Conservation (phyloP, 1,140 invertebrate genomes). For the Forficula auricularia region DNA sequence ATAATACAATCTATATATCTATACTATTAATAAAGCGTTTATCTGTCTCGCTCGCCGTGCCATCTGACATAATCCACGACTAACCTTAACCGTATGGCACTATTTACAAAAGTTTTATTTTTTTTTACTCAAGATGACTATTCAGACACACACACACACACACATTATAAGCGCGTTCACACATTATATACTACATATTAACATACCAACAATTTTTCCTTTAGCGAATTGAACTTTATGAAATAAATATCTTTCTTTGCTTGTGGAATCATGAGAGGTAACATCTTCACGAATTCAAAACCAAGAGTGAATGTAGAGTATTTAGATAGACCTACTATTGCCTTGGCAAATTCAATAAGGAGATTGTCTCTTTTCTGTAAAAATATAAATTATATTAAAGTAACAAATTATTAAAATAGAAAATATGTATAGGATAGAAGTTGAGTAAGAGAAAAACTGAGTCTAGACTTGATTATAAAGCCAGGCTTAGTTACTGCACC, state of each 20-base stretch:
- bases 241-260: constrained; percentile 19
- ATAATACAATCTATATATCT: too few species aligned
- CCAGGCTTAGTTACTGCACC: too few species aligned
- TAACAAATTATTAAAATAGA: too few species aligned
- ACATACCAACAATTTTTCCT: constrained; percentile 24
- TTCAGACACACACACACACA: background rate
- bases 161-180: background rate
- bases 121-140: background rate
- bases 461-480: too few species aligned
- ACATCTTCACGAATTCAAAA: constrained; percentile 22
- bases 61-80: background rate
- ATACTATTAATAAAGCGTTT: background rate
- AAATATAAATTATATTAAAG: too few species aligned
- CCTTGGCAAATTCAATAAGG: constrained; percentile 26
- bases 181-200: background rate
- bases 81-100: background rate
- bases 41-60: background rate
- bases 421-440: too few species aligned
- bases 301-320: constrained; percentile 25
- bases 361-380: constrained; percentile 26
- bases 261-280: constrained; percentile 25
- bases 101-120: background rate
- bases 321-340: constrained; percentile 23
- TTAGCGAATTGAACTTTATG: constrained; percentile 18
- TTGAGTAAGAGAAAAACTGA: too few species aligned